Evolutionary conservation across 2,888 invertebrate species (phyloP).

Genomic region (Nudaria mundana): DNA sequence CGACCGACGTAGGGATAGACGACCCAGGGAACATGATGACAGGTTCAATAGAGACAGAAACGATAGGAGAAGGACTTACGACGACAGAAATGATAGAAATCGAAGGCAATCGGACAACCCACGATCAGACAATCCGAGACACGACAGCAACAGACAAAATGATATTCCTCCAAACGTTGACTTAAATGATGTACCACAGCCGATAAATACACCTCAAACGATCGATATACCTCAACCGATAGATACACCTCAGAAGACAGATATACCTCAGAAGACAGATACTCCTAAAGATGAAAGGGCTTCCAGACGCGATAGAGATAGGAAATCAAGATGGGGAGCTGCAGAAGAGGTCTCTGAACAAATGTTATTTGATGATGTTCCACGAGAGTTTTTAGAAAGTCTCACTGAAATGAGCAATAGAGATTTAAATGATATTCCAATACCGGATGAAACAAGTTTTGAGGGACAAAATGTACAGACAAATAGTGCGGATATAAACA

Average conservation of each 20-base stretch:
- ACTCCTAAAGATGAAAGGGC: slow-evolving; percentile 28
- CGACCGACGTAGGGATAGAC: slow-evolving; percentile 52
- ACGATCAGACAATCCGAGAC: neutral
- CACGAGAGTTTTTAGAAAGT: slow-evolving; percentile 8
- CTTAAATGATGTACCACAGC: neutral
- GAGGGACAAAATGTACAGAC: slow-evolving; percentile 24
- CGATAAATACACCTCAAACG: neutral
- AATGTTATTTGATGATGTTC: slow-evolving; percentile 7
- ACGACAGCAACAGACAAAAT: slow-evolving; percentile 1
- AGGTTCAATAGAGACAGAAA: slow-evolving; percentile 39
- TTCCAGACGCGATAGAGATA: slow-evolving; percentile 56
- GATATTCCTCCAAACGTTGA: slow-evolving; percentile 1
- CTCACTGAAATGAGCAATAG: slow-evolving; percentile 6
- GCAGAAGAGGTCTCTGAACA: slow-evolving; percentile 44
- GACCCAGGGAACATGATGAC: slow-evolving; percentile 49
- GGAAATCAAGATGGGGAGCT: slow-evolving; percentile 72
- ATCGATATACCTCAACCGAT: slow-evolving; percentile 8
- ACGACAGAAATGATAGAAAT: slow-evolving; percentile 41
- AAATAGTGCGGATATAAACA: no score
- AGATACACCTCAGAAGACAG: slow-evolving; percentile 5
- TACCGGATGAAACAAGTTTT: neutral
- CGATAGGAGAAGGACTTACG: slow-evolving; percentile 47
- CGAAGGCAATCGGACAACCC: slow-evolving; percentile 5
- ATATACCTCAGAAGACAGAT: slow-evolving; percentile 8
- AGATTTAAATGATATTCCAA: neutral